Evolutionary conservation across 2,888 invertebrate species (phyloP), one percentile per base, ranked within the genome.

Genomic region (Drosophila infuscata): DNA sequence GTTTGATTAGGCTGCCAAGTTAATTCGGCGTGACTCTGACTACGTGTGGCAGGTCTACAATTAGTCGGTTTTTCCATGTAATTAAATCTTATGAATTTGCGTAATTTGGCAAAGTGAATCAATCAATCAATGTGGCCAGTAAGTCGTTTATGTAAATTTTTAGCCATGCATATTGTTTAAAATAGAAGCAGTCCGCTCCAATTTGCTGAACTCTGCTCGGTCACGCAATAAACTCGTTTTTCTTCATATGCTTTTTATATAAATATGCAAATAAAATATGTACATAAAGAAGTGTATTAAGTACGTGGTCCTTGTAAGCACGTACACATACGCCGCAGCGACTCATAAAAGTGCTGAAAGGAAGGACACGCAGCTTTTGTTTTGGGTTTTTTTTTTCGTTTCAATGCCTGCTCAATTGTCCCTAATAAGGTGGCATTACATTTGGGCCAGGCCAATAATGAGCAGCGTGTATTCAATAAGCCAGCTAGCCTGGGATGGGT

Each of bases 201-300:
- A 85, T 86, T 85, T 74, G 72, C 66, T 74, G 71, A 41, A 63
- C 60, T 54, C 29, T 63, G 54, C 11, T 58, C 48, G 69, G 88
- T 86, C 84, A 85, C 88, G 84, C 84, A 79, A 89, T 69, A 75
- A 74, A 71, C 77, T 83, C 87, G 79, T 88, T 85, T 86, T 75
- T 82, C 74, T 83, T 79, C 88, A 86, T 74, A 82, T 81, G 83
- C 81, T 83, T 83, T 81, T 79, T 67, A 83, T 86, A 88, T 53
- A 83, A 85, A 81, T 88, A 82, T 78, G 73, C 65, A 60, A 25
- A 52, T 73, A 52, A 48, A 48, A 43, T 60, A 49, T 59, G 9
- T 38, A 29, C 48, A 49, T 36, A 51, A 17, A 56, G 36, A 29
- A 43, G 32, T 49, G 33, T 54, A 38, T 58, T 52, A 57, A 30